phyloP scores from a whole-genome alignment of 2,888 invertebrate genomes.

The Agapostemon virescens region DNA sequence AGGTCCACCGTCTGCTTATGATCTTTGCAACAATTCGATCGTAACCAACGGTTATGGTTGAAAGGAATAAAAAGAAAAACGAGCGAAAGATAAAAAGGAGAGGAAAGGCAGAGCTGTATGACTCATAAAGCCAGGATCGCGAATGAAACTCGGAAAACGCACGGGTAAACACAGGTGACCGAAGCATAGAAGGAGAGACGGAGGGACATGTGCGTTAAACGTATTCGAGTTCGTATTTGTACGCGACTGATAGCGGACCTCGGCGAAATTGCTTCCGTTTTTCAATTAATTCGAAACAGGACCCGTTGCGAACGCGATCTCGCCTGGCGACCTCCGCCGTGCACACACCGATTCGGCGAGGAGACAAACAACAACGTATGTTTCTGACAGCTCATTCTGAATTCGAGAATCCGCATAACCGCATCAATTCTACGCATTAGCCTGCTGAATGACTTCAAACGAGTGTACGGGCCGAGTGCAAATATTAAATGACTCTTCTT shows the following conservation, averaged over 20 bases:
- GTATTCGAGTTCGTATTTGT: slow-evolving; percentile 47
- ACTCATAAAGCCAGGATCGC: background rate
- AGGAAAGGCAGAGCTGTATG: background rate
- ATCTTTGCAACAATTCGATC: background rate
- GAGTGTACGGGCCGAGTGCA: background rate
- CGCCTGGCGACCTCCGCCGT: slow-evolving; percentile 24
- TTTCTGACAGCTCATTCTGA: slow-evolving; percentile 67
- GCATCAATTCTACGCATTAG: slow-evolving; percentile 29
- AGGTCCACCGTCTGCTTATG: background rate
- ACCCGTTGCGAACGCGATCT: slow-evolving; percentile 46
- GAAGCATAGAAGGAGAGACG: background rate
- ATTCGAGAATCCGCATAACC: slow-evolving; percentile 50
- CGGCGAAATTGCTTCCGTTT: slow-evolving; percentile 74
- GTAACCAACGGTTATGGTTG: background rate
- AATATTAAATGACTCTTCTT: background rate
- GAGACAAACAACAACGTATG: slow-evolving; percentile 63
- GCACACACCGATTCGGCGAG: slow-evolving; percentile 13
- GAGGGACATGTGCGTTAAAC: slow-evolving; percentile 51
- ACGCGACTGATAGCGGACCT: slow-evolving; percentile 50
- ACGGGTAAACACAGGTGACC: slow-evolving; percentile 20
- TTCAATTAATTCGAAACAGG: slow-evolving; percentile 73
- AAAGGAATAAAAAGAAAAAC: background rate
- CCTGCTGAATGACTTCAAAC: slow-evolving; percentile 10
- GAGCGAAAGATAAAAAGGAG: background rate
- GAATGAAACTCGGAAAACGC: background rate